Evolutionary conservation across 2,113 vertebrate species (phyloP).

Genomic region (Chaenocephalus aceratus): DNA sequence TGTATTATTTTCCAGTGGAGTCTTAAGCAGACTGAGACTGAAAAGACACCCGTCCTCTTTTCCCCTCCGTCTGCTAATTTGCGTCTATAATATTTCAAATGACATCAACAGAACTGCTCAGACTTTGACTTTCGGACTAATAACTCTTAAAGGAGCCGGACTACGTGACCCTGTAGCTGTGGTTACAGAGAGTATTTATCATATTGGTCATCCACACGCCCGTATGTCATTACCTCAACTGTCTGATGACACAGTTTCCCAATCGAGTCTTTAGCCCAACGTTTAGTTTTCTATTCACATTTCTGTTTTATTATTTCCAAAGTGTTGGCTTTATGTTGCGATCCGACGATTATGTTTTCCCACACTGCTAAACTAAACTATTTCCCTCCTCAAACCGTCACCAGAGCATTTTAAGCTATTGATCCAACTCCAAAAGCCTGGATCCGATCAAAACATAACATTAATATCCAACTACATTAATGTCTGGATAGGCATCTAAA

Average conservation of each 20-base stretch:
- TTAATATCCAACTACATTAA: background rate
- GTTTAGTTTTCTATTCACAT: background rate
- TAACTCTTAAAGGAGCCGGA: slow-evolving; percentile 24
- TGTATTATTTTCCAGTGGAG: background rate
- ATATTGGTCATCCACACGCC: slow-evolving; percentile 11
- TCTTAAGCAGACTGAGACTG: background rate
- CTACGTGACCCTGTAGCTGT: slow-evolving; percentile 4
- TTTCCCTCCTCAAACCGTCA: background rate
- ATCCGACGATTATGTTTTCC: slow-evolving; percentile 5
- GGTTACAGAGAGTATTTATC: slow-evolving; percentile 22
- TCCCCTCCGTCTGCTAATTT: slow-evolving; percentile 31
- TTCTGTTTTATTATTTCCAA: background rate
- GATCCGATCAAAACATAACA: slow-evolving; percentile 23
- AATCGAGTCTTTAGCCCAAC: background rate
- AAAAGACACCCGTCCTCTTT: slow-evolving; percentile 31
- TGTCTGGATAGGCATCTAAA: background rate
- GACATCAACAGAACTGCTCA: slow-evolving; percentile 53
- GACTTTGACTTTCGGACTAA: slow-evolving; percentile 34
- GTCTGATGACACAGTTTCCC: background rate
- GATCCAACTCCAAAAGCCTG: slow-evolving; percentile 21
- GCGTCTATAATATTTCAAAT: slow-evolving; percentile 52
- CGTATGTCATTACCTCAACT: slow-evolving; percentile 24
- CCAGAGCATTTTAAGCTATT: background rate
- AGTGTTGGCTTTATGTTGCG: background rate
- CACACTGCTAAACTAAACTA: slow-evolving; percentile 8